Evolutionary conservation across 2,113 vertebrate genomes (phyloP).

Genomic region (Cheilinus undulatus): DNA sequence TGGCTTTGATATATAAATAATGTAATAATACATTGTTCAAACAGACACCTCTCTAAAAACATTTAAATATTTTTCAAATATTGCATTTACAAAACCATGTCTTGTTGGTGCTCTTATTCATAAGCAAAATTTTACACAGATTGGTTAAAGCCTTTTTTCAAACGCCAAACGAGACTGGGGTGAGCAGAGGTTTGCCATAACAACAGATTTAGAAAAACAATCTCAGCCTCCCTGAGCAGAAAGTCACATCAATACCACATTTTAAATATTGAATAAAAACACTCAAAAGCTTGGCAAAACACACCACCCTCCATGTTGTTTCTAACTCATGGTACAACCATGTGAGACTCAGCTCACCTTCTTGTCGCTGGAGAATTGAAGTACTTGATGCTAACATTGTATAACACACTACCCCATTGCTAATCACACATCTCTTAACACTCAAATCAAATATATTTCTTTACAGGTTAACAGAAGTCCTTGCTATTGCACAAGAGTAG

Average conservation of each 20-base stretch:
- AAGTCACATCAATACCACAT: slow-evolving; percentile 77
- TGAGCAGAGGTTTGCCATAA: slow-evolving; percentile 59
- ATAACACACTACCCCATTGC: slow-evolving; percentile 55
- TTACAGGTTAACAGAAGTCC: slow-evolving; percentile 59
- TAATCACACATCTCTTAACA: slow-evolving; percentile 61
- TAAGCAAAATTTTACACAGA: slow-evolving; percentile 44
- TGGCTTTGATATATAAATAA: slow-evolving; percentile 77
- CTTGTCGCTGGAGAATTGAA: slow-evolving; percentile 38
- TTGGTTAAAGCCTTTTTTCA: slow-evolving; percentile 72
- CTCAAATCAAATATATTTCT: slow-evolving; percentile 59
- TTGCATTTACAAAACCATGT: slow-evolving; percentile 72
- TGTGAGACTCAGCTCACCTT: slow-evolving; percentile 27
- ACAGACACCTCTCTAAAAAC: slow-evolving; percentile 72
- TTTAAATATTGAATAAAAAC: slow-evolving; percentile 78
- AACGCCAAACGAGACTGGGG: slow-evolving; percentile 48
- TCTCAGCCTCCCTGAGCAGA: slow-evolving; percentile 80
- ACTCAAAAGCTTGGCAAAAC: slow-evolving; percentile 79
- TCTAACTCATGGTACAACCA: slow-evolving; percentile 41
- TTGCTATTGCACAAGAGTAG: slow-evolving; percentile 76
- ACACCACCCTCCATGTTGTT: slow-evolving; percentile 57
- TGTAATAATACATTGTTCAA: slow-evolving; percentile 66
- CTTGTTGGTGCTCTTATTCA: slow-evolving; percentile 38
- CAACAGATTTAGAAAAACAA: slow-evolving; percentile 66
- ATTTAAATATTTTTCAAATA: slow-evolving; percentile 74
- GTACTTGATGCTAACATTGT: slow-evolving; percentile 59